These are phyloP conservation scores for Ptychoptera contaminata DNA, from an alignment of 2,888 invertebrate species.

Conservation along the genomic window DNA sequence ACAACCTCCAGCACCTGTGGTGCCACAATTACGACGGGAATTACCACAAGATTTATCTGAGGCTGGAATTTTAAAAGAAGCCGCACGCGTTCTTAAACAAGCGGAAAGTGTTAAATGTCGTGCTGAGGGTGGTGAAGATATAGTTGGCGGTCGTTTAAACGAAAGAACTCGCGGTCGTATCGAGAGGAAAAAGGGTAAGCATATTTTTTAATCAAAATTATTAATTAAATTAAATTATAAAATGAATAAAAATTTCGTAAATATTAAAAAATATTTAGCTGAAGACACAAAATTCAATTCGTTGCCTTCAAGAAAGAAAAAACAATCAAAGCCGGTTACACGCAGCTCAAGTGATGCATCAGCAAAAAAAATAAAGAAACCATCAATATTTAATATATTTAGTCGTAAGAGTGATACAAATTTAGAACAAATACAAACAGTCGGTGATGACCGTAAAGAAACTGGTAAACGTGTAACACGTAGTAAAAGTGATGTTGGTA, in stretches of 20 bases:
- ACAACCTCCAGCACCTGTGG: no score
- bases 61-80: slow-evolving; percentile 58
- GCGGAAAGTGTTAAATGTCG: slow-evolving; percentile 49
- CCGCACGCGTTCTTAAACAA: slow-evolving; percentile 56
- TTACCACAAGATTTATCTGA: slow-evolving; percentile 54
- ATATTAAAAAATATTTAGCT: slow-evolving; percentile 14
- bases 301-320: slow-evolving; percentile 45
- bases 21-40: slow-evolving; percentile 32
- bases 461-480: slow-evolving; percentile 34
- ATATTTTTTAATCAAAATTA: not conserved
- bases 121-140: slow-evolving; percentile 20
- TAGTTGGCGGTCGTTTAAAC: slow-evolving; percentile 5
- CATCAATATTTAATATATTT: slow-evolving; percentile 50
- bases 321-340: slow-evolving; percentile 32
- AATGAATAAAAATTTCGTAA: no score
- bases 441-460: not conserved
- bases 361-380: slow-evolving; percentile 35
- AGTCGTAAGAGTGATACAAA: slow-evolving; percentile 39
- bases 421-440: slow-evolving; percentile 23
- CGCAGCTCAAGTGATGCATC: slow-evolving; percentile 43
- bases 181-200: slow-evolving; percentile 4
- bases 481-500: slow-evolving; percentile 48
- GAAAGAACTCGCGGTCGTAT: slow-evolving; percentile 8
- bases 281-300: slow-evolving; percentile 52
- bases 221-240: not conserved